Evolutionary conservation across 2,888 invertebrate genomes (phyloP).

Genomic region (Lepidochitona cinerea): DNA sequence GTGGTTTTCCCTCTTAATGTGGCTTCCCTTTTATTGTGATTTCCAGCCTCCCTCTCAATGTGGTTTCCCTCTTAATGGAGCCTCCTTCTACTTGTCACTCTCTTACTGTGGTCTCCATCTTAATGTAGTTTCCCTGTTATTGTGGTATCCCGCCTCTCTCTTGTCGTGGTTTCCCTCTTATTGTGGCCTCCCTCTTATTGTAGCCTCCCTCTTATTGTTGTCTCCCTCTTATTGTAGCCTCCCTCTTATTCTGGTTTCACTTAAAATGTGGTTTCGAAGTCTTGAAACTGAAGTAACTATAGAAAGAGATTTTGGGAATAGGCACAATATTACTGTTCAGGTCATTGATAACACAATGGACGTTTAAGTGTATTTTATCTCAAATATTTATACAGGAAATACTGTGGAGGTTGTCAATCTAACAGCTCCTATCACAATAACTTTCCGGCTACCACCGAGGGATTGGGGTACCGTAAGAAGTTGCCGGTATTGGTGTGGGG

Average conservation of each 20-base stretch:
- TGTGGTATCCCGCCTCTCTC: background rate
- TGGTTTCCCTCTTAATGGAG: background rate
- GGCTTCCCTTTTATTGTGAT: background rate
- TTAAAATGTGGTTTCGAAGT: no score
- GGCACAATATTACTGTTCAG: no score
- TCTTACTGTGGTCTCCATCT: background rate
- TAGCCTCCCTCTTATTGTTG: background rate
- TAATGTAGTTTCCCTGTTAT: background rate
- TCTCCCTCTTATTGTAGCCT: background rate
- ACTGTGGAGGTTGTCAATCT: background rate
- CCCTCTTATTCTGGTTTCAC: background rate
- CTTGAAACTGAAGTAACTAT: no score
- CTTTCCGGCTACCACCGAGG: background rate
- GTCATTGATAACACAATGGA: no score
- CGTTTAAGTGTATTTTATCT: no score
- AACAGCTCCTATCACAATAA: background rate
- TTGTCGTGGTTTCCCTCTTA: background rate
- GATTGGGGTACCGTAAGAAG: background rate
- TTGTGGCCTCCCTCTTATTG: background rate
- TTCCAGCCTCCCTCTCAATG: background rate
- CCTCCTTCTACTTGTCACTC: background rate
- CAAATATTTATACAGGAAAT: background rate
- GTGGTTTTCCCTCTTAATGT: background rate
- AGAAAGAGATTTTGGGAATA: no score
- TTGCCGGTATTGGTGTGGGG: background rate